phyloP scores from a whole-genome alignment of 1,140 invertebrate species.

The Bombus waltoni region DNA sequence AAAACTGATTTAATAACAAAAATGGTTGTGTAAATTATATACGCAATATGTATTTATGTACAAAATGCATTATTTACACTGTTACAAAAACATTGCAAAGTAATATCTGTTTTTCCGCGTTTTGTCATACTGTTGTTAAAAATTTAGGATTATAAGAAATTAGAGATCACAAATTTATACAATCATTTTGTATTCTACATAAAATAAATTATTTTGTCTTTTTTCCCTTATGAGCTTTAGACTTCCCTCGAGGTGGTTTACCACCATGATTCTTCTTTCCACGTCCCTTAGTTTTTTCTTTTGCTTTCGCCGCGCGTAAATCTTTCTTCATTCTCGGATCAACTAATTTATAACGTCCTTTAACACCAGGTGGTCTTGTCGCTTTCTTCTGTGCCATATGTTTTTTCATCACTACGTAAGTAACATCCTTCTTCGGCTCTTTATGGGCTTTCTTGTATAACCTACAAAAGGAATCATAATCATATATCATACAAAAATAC shows the following conservation, averaged over 20 bases:
- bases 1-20: conserved; percentile 26
- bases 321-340: conserved; percentile 99
- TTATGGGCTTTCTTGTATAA: conserved; percentile 96
- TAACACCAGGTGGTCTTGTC: conserved; percentile 92
- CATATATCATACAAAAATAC: not conserved
- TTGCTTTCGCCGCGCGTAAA: conserved; percentile 87
- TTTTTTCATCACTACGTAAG: conserved; percentile 97
- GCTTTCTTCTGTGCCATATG: conserved; percentile 89
- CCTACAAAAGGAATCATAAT: conserved; percentile 81
- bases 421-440: conserved; percentile 94
- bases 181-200: conserved; percentile 44
- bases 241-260: conserved; percentile 61
- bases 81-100: not conserved
- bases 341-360: conserved; percentile 96
- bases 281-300: conserved; percentile 83
- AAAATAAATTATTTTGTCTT: conserved; percentile 44
- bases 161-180: not conserved
- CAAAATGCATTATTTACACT: conserved; percentile 10
- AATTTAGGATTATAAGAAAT: not conserved
- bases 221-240: conserved; percentile 59
- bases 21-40: not conserved
- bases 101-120: not conserved
- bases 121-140: not conserved
- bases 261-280: conserved; percentile 71
- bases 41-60: conserved; percentile 22